Base-by-base conservation (phyloP, 1,140 invertebrate species). In the Drosophila littoralis region DNA sequence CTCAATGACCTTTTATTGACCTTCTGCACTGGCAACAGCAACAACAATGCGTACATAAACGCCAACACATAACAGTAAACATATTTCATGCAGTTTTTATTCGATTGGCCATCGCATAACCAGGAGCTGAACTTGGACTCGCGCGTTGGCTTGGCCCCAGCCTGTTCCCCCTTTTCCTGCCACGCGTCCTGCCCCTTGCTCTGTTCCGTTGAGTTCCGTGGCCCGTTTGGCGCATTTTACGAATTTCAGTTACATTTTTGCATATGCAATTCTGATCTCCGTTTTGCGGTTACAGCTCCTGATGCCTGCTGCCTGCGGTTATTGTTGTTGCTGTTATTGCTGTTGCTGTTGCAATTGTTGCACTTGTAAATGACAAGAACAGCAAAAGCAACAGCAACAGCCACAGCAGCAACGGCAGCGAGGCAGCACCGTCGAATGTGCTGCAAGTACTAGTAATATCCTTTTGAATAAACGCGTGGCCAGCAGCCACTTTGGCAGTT, bases 231-330 rank as follows among this genome's bases (percentile, higher is more conserved):
- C 64, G 75, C 75, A 78, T 82, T 82, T 75, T 63, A 59, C 79
- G 79, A 82, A 82, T 82, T 82, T 82, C 79, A 78, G 79, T 82
- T 82, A 82, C 79, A 82, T 82, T 82, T 82, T 82, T 82, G 79
- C 79, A 82, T 82, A 82, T 82, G 79, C 79, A 82, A 82, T 82
- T 77, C 79, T 82, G 79, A 82, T 82, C 79, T 82, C 75, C 79
- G 79, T 67, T 82, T 78, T 82, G 79, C 61, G 79, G 79, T 82
- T 82, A 66, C 77, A 80, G 79, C 75, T 73, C 71, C 79, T 48
- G 70, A 68, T 68, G 79, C 69, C 79, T 78, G 74, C 70, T 76
- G 79, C 46, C 60, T 70, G 43, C 9, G n/a, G 42, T 32, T 59
- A 54, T 17, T 22, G 28, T 13, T 52, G 54, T 42, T 52, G 52